Percentiles rank a stretch among this genome's conserved stretches.
Evolutionary conservation across 2,113 vertebrate genomes (phyloP).

Genomic region (Pluvianellus socialis): DNA sequence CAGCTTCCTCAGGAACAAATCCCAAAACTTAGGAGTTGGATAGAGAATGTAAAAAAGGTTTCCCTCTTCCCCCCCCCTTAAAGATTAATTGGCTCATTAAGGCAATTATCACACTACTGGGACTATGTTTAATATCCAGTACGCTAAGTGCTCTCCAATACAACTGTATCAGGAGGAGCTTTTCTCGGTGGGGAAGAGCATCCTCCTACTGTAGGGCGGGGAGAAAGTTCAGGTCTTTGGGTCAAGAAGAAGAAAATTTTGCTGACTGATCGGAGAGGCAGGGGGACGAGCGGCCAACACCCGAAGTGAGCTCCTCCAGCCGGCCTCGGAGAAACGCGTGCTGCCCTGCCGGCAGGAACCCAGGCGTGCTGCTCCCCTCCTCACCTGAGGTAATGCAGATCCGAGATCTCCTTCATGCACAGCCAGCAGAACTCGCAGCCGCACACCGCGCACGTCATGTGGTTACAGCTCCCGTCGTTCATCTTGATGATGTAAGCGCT

Average conservation of each 20-base stretch:
- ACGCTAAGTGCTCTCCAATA: background rate
- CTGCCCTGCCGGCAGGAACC: too few relatives aligned
- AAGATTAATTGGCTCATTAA: background rate
- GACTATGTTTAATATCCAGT: background rate
- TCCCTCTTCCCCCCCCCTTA: background rate
- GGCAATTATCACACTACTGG: background rate
- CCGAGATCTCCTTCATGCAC: constrained; percentile 99
- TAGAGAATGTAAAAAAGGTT: background rate
- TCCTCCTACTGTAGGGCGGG: accelerated
- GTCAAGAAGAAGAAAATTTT: background rate
- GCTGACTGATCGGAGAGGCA: accelerated
- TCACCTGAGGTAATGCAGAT: constrained; percentile 99
- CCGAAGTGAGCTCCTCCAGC: accelerated
- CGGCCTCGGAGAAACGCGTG: accelerated
- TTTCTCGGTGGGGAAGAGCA: background rate
- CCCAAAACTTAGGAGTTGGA: background rate
- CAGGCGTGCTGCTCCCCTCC: background rate
- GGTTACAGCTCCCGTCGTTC: constrained; percentile 99
- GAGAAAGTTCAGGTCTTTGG: background rate
- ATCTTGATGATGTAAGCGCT: constrained; percentile 99
- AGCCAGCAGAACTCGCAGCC: constrained; percentile 99
- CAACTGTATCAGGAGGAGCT: background rate
- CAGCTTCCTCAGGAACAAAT: background rate
- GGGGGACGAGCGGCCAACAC: background rate
- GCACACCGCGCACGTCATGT: constrained; percentile 98